Conservation (phyloP, 2,113 vertebrate genomes). For the Upupa epops region DNA sequence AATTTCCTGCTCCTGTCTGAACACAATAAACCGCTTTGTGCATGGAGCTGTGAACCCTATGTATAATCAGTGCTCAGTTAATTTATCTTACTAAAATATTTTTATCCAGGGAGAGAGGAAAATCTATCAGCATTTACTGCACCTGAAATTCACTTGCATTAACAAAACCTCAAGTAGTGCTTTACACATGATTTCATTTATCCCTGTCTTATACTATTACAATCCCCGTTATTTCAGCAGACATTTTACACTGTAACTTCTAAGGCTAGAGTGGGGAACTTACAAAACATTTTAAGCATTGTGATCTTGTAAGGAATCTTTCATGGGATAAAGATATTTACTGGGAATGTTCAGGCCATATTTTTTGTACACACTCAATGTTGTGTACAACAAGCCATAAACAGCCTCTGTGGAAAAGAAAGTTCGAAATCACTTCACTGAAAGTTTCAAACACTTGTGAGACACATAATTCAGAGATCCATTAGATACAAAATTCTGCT, state of each 20-base stretch:
- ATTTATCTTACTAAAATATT: background rate
- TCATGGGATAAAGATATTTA: background rate
- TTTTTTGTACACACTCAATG: background rate
- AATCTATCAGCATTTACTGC: background rate
- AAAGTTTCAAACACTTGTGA: background rate
- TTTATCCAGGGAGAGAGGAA: background rate
- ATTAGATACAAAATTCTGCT: background rate
- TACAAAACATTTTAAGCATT: background rate
- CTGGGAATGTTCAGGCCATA: background rate
- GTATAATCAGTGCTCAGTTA: background rate
- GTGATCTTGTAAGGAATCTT: background rate
- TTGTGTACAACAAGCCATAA: background rate
- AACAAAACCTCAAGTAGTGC: background rate
- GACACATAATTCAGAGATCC: background rate
- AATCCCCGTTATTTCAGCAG: background rate
- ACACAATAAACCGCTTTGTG: conserved; percentile 5
- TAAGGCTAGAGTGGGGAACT: background rate
- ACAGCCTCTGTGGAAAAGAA: background rate
- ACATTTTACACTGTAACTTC: background rate
- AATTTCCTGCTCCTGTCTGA: background rate
- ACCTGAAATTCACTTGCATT: background rate
- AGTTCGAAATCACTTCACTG: background rate
- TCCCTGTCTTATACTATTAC: background rate
- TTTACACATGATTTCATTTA: background rate
- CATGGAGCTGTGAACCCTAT: background rate